Conservation (phyloP, 2,888 invertebrate genomes). For the Callimorpha dominula region DNA sequence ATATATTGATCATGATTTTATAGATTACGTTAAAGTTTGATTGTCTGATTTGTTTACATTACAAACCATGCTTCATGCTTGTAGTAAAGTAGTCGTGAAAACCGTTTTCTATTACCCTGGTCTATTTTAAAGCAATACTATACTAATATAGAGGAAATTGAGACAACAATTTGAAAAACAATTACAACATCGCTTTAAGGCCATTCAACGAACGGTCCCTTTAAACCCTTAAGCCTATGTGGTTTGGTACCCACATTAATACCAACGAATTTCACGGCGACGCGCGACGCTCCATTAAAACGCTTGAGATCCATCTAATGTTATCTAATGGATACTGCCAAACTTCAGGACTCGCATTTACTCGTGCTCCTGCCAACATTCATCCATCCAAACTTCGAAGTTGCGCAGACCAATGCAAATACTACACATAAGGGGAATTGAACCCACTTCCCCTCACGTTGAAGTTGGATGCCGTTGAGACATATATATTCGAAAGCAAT, state of each 20-base stretch:
- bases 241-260: constrained; percentile 17
- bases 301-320: constrained; percentile 13
- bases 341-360: neutral
- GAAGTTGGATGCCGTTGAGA: no score
- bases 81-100: neutral
- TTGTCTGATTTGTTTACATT: neutral
- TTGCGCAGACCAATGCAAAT: neutral
- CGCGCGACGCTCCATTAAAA: constrained; percentile 10
- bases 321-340: constrained; percentile 1
- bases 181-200: constrained; percentile 1
- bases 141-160: neutral
- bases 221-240: constrained; percentile 13
- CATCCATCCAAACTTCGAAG: neutral
- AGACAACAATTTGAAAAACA: neutral
- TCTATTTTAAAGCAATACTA: neutral
- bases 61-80: neutral
- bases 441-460: no score
- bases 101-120: neutral
- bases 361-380: neutral
- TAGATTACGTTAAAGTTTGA: neutral
- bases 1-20: neutral
- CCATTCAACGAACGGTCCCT: neutral
- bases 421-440: neutral
- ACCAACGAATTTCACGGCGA: constrained; percentile 10
- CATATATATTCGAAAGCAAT: no score